phyloP scores from a whole-genome alignment of 2,888 invertebrate genomes.

The Limulus polyphemus region DNA sequence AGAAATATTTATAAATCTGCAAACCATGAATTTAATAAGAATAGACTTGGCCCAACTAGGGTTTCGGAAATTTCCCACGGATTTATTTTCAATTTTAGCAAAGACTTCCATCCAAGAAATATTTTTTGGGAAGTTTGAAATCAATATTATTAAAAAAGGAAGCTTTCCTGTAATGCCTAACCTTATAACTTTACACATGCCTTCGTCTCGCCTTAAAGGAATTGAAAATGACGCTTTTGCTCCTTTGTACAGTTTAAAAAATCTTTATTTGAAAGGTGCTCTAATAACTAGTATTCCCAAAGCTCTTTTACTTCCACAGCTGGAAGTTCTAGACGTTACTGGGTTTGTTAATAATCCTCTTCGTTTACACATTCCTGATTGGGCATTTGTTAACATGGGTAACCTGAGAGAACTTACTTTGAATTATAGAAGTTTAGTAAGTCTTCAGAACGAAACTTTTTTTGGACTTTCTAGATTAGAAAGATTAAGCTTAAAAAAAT shows the following conservation, averaged over 20 bases:
- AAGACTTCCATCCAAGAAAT: neutral
- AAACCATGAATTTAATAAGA: neutral
- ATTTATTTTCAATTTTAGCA: neutral
- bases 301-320: neutral
- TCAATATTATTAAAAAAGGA: neutral
- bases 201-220: neutral
- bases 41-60: neutral
- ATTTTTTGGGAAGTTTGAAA: neutral
- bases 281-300: neutral
- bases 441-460: slow-evolving; percentile 9
- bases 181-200: neutral
- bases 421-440: slow-evolving; percentile 9
- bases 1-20: neutral
- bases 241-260: neutral
- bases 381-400: neutral
- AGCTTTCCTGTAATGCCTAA: neutral
- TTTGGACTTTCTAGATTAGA: slow-evolving; percentile 12
- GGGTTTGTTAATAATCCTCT: neutral
- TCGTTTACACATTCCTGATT: neutral
- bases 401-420: slow-evolving; percentile 10
- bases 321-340: neutral
- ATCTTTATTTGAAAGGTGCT: neutral
- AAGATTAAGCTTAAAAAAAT: slow-evolving; percentile 10
- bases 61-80: neutral
- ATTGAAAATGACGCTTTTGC: neutral